Evolutionary conservation across 2,888 invertebrate genomes (phyloP).

Genomic region (Parasteatoda lunata): DNA sequence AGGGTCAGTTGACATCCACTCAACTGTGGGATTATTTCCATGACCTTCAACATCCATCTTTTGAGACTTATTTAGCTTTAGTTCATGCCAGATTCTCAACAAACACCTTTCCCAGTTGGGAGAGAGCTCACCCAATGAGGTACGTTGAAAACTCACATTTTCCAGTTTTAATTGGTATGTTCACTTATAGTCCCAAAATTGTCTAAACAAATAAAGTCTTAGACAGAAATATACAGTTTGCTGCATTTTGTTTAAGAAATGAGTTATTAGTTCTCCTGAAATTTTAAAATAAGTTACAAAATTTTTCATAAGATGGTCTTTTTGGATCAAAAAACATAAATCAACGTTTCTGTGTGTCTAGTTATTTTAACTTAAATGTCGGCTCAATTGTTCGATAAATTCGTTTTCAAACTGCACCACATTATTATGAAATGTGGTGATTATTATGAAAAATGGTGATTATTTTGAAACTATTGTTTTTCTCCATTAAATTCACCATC

Average conservation of each 20-base stretch:
- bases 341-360: too few species aligned
- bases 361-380: too few species aligned
- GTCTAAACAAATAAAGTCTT: neutral
- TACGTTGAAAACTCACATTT: constrained; percentile 74
- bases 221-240: too few species aligned
- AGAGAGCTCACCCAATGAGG: constrained; percentile 97
- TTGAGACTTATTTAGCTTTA: constrained; percentile 94
- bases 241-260: too few species aligned
- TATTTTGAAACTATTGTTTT: too few species aligned
- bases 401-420: too few species aligned
- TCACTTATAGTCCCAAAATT: neutral
- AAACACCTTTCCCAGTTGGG: constrained; percentile 99
- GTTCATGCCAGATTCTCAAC: constrained; percentile 99
- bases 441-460: too few species aligned
- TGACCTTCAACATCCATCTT: constrained; percentile 79
- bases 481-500: too few species aligned
- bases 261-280: neutral
- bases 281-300: neutral
- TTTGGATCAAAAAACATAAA: neutral
- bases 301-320: neutral
- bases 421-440: too few species aligned
- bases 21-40: constrained; percentile 88
- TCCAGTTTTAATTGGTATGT: neutral
- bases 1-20: constrained; percentile 94
- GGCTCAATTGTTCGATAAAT: too few species aligned